Evolutionary conservation across 2,888 invertebrate species (phyloP), one percentile per base, ranked within the genome.

Genomic region (Troides helena): DNA sequence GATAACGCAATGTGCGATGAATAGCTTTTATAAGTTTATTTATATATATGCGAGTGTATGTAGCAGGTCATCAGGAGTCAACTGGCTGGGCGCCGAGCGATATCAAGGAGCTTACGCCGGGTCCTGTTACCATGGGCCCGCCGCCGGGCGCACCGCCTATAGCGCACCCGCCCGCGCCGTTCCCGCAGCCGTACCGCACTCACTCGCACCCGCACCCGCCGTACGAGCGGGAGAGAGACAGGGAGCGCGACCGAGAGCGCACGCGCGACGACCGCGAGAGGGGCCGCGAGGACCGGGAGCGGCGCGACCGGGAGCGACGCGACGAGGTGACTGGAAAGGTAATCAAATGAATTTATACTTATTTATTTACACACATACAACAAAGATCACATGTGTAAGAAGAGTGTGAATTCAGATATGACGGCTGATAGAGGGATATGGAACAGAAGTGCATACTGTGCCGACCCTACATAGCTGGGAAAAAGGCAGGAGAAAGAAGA

Each of bases 61-160:
- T 0, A 7, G 14, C 74, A 89, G 89, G 86, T 50, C 89, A 88
- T 73, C 83, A 85, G 0, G 94, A 93, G 74, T 88, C 87, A 72
- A 81, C 84, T 7, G 93, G 92, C 23, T 95, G 96, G 96, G 92
- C 93, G 39, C 95, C 95, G 12, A 86, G 86, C 7, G 95, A 95
- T 74, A 95, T 96, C 68, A 96, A 96, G 82, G 94, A 95, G 80
- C 85, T 96, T 70, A 95, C 95, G 1, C 95, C 95, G 0, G 95
- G 95, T 0, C 94, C 94, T 3, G 81, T 85, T 77, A 62, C 73
- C 67, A 65, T 80, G 82, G 78, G 81, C 73, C 70, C 82, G 75
- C 71, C 89, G 87, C 75, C 83, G 85, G 75, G 87, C 85, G 61
- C 73, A 71, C 85, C 70, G 75, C 79, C 74, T 78, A 79, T 75